Evolutionary conservation across 2,113 vertebrate genomes (phyloP), one percentile per base, ranked within the genome.

Genomic region (Sinocyclocheilus rhinocerous): DNA sequence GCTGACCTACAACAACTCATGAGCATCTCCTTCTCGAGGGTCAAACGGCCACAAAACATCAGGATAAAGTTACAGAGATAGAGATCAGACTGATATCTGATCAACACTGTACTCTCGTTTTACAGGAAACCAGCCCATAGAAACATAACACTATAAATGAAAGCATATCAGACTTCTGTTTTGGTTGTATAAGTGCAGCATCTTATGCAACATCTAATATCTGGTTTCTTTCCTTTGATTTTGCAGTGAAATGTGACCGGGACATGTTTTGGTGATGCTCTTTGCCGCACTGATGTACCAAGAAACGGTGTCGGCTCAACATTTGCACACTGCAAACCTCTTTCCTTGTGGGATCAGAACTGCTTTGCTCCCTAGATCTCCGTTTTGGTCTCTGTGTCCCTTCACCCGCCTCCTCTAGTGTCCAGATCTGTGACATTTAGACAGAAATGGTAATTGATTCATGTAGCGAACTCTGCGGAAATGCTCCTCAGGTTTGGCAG

Each of bases 381-480:
- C 67, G 80, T 81, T 65, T 45, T 22, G 24, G 15, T 69, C 61
- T 52, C 8, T 69, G 9, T 48, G 80, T 50, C 80, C 61, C 59
- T 67, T n/a, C n/a, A n/a, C n/a, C n/a, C n/a, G n/a, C n/a, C n/a
- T n/a, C 80, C 45, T 82, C 45, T 22, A 50, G 80, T 82, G 80
- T 82, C 80, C n/a, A n/a, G 63, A 82, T 52, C 80, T 22, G 16
- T 82, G 80, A 82, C 80, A 82, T 82, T 82, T 82, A 69, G 80
- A 82, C 80, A 52, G 42, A 82, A 80, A 70, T 52, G 61, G 39
- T 78, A 79, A 85, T 84, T 84, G 72, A 82, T 82, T 69, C 61
- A 82, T 22, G 45, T 22, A 11, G 61, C 24, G 79, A 65, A 81
- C 12, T 24, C 12, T n/a, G 12, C 22, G 6, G 55, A 63, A 57